These are phyloP conservation scores for Heliconius ethilla DNA, from an alignment of 2,888 invertebrate genomes.

Conservation along the genomic window DNA sequence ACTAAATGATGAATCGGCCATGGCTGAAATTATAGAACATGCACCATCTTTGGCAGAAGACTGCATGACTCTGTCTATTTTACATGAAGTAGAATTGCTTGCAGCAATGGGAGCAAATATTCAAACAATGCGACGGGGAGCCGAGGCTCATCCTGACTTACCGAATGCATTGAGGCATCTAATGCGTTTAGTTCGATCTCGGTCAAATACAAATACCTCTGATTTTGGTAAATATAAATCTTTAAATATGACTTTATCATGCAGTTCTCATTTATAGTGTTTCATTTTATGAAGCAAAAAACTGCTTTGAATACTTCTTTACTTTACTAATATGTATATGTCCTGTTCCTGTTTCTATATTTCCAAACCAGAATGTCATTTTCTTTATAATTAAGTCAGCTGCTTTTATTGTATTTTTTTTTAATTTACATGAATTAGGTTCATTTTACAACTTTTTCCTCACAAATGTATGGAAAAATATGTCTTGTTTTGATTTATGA, in stretches of 20 bases:
- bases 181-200: conserved; percentile 80
- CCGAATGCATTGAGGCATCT: conserved; percentile 86
- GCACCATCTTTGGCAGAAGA: conserved; percentile 87
- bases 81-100: conserved; percentile 89
- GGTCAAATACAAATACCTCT: conserved; percentile 55
- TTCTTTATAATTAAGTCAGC: no score
- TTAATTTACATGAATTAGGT: no score
- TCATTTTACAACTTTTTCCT: no score
- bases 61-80: conserved; percentile 87
- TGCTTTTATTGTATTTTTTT: no score
- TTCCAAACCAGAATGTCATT: no score
- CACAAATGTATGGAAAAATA: no score
- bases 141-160: conserved; percentile 86
- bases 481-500: no score
- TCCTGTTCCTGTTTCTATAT: no score
- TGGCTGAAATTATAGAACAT: conserved; percentile 86
- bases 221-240: conserved; percentile 60
- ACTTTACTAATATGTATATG: no score
- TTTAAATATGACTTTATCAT: not conserved
- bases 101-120: conserved; percentile 85
- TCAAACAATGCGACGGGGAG: conserved; percentile 85
- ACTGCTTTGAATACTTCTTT: no score
- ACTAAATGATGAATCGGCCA: conserved; percentile 71
- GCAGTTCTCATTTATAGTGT: no score
- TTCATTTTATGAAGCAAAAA: no score